A percentile compares a stretch with the other conserved stretches of the same genome.
Evolutionary conservation across 2,888 invertebrate species (phyloP).

Genomic region (Tachina fera): DNA sequence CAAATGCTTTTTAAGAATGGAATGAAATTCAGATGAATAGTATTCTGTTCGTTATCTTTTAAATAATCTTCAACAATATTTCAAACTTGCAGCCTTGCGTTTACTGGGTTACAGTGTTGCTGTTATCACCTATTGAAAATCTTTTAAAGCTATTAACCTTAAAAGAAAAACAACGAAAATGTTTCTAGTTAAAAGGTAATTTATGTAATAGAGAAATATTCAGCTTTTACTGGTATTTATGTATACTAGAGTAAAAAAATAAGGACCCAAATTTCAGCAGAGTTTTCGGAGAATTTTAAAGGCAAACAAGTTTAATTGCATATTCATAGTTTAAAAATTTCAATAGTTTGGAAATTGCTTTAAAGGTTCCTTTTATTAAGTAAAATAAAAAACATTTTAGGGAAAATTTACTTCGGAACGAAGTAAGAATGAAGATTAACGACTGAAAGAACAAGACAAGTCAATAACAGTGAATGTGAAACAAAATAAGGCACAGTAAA

Average conservation of each 20-base stretch:
- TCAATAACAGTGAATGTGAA: too few species aligned
- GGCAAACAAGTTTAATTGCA: not conserved
- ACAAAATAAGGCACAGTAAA: too few species aligned
- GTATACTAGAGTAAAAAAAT: not conserved
- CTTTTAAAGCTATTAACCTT: conserved; percentile 56
- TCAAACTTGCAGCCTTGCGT: too few species aligned
- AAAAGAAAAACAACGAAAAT: conserved; percentile 4
- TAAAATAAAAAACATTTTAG: too few species aligned
- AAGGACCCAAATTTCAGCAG: not conserved
- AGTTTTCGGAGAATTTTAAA: not conserved
- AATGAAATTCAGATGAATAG: too few species aligned
- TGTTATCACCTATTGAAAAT: conserved; percentile 48
- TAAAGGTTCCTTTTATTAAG: not conserved
- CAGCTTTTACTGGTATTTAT: not conserved
- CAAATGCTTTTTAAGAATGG: too few species aligned
- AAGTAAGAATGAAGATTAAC: too few species aligned
- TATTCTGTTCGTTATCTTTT: too few species aligned
- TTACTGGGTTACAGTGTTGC: not conserved
- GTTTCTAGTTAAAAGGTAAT: conserved; percentile 15
- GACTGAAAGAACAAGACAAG: too few species aligned
- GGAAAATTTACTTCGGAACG: too few species aligned
- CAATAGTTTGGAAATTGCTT: not conserved
- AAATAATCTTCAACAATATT: too few species aligned
- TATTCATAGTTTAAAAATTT: not conserved
- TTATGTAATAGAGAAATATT: not conserved